Evolutionary conservation across 2,113 vertebrate species (phyloP).

Genomic region (Blennius ocellaris): DNA sequence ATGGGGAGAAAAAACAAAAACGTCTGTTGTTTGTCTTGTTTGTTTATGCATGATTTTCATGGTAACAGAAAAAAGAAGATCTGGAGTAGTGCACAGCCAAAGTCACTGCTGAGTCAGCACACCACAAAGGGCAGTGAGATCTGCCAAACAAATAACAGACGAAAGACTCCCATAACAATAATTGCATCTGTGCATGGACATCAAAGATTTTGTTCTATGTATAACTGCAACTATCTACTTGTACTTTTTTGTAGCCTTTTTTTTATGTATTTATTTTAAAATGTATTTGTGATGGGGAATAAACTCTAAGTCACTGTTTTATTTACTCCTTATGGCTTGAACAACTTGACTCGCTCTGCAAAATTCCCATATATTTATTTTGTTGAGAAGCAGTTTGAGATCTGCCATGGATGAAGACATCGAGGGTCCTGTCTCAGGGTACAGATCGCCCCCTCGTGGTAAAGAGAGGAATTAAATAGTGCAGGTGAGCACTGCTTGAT

Average conservation of each 20-base stretch:
- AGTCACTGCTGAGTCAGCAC: slow-evolving; percentile 61
- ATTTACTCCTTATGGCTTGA: too few species aligned
- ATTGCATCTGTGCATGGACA: slow-evolving; percentile 8
- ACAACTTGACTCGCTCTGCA: neutral
- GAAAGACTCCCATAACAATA: slow-evolving; percentile 44
- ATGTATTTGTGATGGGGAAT: too few species aligned
- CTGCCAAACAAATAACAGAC: slow-evolving; percentile 60
- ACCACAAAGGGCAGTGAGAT: slow-evolving; percentile 47
- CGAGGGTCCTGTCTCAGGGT: slow-evolving; percentile 46
- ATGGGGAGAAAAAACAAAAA: neutral
- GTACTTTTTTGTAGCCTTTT: too few species aligned
- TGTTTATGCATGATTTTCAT: slow-evolving; percentile 49
- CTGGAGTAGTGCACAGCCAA: slow-evolving; percentile 30
- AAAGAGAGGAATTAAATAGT: slow-evolving; percentile 32
- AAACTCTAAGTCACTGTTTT: too few species aligned
- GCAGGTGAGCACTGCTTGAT: slow-evolving; percentile 64
- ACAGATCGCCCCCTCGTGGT: slow-evolving; percentile 67
- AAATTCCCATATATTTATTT: neutral
- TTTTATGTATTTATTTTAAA: too few species aligned
- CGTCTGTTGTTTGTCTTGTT: slow-evolving; percentile 42
- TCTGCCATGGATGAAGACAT: neutral
- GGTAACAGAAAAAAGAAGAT: slow-evolving; percentile 31
- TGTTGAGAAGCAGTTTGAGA: neutral
- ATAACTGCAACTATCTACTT: too few species aligned
- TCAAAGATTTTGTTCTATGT: neutral